A percentile compares a stretch with the other conserved stretches of the same genome.
These are phyloP conservation scores for Machaerirhynchus nigripectus DNA, from an alignment of 2,113 vertebrate genomes.

Conservation along the genomic window DNA sequence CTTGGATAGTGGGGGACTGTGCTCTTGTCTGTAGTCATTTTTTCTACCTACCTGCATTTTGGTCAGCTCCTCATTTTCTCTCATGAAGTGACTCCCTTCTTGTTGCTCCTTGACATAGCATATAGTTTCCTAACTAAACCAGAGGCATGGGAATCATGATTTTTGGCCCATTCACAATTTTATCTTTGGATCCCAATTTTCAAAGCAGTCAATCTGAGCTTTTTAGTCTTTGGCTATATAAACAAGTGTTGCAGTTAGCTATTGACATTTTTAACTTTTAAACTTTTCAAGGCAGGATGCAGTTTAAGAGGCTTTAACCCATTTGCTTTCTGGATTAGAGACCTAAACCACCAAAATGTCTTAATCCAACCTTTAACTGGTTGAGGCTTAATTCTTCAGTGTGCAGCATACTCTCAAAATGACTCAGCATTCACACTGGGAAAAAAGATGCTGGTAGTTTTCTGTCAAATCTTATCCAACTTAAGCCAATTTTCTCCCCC, in stretches of 20 bases:
- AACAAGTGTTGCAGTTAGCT: not conserved
- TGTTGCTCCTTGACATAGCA: not conserved
- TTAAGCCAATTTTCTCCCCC: not conserved
- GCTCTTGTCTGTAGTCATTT: not conserved
- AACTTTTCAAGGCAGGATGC: not conserved
- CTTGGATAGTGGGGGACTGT: not conserved
- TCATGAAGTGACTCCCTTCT: not conserved
- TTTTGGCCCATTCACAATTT: not conserved
- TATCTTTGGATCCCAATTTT: not conserved
- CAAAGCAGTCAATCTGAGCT: not conserved
- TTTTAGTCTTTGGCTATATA: not conserved
- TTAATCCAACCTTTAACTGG: not conserved
- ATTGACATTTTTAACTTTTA: not conserved
- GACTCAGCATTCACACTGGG: not conserved
- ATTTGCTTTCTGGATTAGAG: not conserved
- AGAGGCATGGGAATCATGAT: not conserved
- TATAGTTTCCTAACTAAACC: not conserved
- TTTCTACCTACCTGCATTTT: not conserved
- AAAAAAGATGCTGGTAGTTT: not conserved
- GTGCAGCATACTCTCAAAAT: not conserved
- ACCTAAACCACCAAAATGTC: not conserved
- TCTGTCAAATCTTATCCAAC: not conserved
- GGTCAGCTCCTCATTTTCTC: not conserved
- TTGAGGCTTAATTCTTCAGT: not conserved
- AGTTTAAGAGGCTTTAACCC: not conserved